These are phyloP conservation scores for Sander lucioperca DNA, from an alignment of 2,113 vertebrate genomes.

Conservation along the genomic window DNA sequence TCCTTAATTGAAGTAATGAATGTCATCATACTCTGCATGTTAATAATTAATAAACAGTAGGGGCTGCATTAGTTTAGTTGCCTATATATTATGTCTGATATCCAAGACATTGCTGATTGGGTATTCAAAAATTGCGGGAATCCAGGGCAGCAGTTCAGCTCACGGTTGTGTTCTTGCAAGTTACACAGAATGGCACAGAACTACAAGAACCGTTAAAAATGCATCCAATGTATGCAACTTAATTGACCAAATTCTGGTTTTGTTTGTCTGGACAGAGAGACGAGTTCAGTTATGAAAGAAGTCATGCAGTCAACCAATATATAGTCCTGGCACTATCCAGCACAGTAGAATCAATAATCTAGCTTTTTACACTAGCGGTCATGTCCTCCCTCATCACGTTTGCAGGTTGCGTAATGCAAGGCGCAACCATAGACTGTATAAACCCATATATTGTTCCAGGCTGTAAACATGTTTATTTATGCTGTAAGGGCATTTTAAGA, in stretches of 20 bases:
- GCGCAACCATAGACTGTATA: too few relatives aligned
- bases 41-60: not conserved
- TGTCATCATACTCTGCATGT: conserved; percentile 2
- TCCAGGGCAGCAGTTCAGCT: not conserved
- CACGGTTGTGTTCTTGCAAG: not conserved
- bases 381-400: not conserved
- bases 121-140: not conserved
- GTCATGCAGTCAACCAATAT: conserved; percentile 10
- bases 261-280: not conserved
- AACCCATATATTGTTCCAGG: too few relatives aligned
- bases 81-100: not conserved
- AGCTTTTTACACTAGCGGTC: conserved; percentile 4
- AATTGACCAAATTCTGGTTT: not conserved
- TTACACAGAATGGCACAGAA: not conserved
- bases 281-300: conserved; percentile 4
- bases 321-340: not conserved
- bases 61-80: not conserved
- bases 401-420: too few relatives aligned
- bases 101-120: not conserved
- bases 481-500: too few relatives aligned
- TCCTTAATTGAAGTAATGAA: conserved; percentile 7
- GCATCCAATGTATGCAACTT: not conserved
- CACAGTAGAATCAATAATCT: conserved; percentile 17
- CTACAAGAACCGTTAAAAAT: not conserved
- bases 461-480: too few relatives aligned